Conservation (phyloP, 23 tunicate genomes). For the Trididemnum nubilum region DNA sequence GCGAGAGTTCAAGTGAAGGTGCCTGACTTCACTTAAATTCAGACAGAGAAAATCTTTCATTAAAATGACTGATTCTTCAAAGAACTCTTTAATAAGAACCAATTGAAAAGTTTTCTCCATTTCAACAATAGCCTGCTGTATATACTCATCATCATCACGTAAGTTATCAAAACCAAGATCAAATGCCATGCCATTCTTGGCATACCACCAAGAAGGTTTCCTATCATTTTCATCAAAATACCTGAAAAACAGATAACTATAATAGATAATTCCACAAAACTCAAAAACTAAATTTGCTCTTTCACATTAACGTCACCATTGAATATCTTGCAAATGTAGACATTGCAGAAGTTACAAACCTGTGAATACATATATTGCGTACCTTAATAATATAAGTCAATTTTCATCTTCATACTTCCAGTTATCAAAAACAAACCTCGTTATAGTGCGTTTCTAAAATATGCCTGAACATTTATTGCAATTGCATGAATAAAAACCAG, state of each 20-base stretch:
- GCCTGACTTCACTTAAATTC: constrained; percentile 40
- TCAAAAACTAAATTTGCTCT: too few relatives aligned
- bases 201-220: constrained; percentile 79
- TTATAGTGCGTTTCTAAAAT: too few relatives aligned
- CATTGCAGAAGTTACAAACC: too few relatives aligned
- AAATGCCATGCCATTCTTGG: constrained; percentile 56
- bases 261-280: too few relatives aligned
- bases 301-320: too few relatives aligned
- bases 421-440: too few relatives aligned
- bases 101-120: constrained; percentile 50
- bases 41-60: constrained; percentile 64
- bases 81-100: constrained; percentile 68
- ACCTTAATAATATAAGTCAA: too few relatives aligned
- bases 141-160: constrained; percentile 54
- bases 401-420: too few relatives aligned
- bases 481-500: too few relatives aligned
- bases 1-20: constrained; percentile 47
- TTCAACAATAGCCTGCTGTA: constrained; percentile 40
- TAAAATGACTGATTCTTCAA: constrained; percentile 64
- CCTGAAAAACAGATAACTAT: constrained; percentile 45
- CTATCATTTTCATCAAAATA: constrained; percentile 40
- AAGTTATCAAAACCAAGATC: constrained; percentile 83
- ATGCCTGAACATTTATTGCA: too few relatives aligned
- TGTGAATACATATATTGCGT: too few relatives aligned
- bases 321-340: too few relatives aligned